Percentiles rank a stretch among this genome's conserved stretches.
Evolutionary conservation across 1,140 invertebrate genomes (phyloP).

Genomic region (Chionoecetes opilio): DNA sequence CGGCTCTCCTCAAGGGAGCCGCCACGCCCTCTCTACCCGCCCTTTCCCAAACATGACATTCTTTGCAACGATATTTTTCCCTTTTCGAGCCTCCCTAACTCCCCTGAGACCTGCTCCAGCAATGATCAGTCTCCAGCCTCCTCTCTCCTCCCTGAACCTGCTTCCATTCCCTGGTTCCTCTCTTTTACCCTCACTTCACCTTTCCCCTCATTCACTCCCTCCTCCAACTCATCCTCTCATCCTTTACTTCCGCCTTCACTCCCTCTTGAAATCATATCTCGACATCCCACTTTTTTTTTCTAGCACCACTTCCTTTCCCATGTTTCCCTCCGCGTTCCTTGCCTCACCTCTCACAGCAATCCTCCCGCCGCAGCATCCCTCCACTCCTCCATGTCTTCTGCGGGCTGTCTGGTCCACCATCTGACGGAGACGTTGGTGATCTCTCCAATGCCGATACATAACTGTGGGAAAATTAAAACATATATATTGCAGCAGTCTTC

Average conservation of each 20-base stretch:
- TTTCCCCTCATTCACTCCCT: background rate
- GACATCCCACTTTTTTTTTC: background rate
- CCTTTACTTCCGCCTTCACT: background rate
- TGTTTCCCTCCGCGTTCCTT: too few relatives aligned
- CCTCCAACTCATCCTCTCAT: too few relatives aligned
- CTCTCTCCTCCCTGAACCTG: background rate
- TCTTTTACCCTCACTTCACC: background rate
- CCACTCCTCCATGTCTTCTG: background rate
- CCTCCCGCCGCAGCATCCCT: too few relatives aligned
- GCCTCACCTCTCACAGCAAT: too few relatives aligned
- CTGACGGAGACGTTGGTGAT: background rate
- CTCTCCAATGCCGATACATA: background rate
- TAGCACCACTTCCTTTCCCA: background rate
- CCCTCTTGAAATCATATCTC: too few relatives aligned
- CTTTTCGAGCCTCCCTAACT: background rate
- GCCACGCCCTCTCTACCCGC: slow-evolving; percentile 11
- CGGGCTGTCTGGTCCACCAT: background rate
- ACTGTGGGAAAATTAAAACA: background rate
- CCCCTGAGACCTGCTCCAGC: slow-evolving; percentile 32
- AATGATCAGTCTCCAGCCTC: slow-evolving; percentile 22
- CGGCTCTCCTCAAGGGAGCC: background rate
- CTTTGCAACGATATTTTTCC: background rate
- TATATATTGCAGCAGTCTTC: background rate
- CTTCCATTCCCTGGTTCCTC: background rate
- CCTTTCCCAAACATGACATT: slow-evolving; percentile 1